Base-by-base conservation (phyloP, 1,140 invertebrate species). In the Drosophila yakuba region DNA sequence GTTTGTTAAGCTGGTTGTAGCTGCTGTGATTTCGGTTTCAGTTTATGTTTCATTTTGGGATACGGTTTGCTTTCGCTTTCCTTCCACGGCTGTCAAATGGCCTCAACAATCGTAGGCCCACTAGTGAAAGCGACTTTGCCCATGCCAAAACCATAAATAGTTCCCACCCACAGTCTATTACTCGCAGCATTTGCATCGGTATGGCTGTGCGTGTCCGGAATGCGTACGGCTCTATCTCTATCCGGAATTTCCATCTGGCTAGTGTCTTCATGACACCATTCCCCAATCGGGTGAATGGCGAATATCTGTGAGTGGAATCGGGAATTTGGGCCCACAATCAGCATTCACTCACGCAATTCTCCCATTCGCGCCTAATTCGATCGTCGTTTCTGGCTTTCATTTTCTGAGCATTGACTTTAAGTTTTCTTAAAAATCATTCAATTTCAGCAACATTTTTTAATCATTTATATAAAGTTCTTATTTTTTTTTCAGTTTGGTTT, bases 101-200 rank as follows among this genome's bases (percentile, higher is more conserved):
- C 38, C 51, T 41, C 32, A 39, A 15, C 41, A 74, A 52, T 51
- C 25, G 52, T 38, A 59, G 47, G 36, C 39, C 57, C 20, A 50
- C 28, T 32, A 3, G 32, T 32, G 32, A 10, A 25, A 48, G 25
- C 43, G 36, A 23, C 17, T 28, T 23, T 15, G 14, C 41, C 35
- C 8, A 3, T 25, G n/a, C 25, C 14, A 48, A 4, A 28, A 8
- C 8, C 66, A 47, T 69, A 56, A 56, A 69, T 47, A 69, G 43
- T 64, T 58, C 5, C 60, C 39, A 17, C 20, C 12, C 48, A 63
- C 39, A 77, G 80, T 64, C 80, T 72, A 77, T 84, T 85, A 85
- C 73, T 48, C 64, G 25, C 48, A 51, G 73, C 44, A 60, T 74
- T 61, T 74, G 56, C 58, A 74, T 85, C 48, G 76, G 67, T 57